Conservation (phyloP, 2,113 vertebrate genomes). For the Marcusenius ussheri region DNA sequence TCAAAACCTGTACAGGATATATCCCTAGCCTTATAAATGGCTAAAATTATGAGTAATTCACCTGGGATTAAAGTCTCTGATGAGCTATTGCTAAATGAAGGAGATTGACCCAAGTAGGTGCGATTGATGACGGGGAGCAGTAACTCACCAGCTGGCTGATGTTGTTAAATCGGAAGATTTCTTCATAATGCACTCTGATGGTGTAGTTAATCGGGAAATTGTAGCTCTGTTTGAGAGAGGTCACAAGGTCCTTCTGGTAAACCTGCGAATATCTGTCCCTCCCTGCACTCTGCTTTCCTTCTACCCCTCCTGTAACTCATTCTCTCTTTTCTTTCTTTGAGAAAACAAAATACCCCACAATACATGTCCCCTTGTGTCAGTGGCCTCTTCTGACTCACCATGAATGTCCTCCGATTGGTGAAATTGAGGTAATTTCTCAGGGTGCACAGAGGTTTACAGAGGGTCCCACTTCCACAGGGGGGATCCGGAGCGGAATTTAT, state of each 20-base stretch:
- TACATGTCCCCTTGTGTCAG: neutral
- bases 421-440: slow-evolving; percentile 50
- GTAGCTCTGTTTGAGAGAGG: slow-evolving; percentile 49
- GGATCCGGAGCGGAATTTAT: slow-evolving; percentile 20
- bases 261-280: neutral
- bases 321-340: neutral
- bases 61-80: neutral
- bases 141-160: slow-evolving; percentile 35
- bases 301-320: neutral
- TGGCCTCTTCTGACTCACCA: slow-evolving; percentile 50
- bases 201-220: slow-evolving; percentile 67
- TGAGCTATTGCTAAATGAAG: neutral
- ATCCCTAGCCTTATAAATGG: neutral
- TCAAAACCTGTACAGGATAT: neutral
- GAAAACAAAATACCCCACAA: neutral
- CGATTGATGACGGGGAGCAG: too few species aligned
- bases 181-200: slow-evolving; percentile 52
- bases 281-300: neutral
- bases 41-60: neutral
- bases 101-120: neutral
- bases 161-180: slow-evolving; percentile 58
- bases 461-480: slow-evolving; percentile 3
- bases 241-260: neutral
- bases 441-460: slow-evolving; percentile 54
- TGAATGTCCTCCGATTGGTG: slow-evolving; percentile 49